Percentiles rank a stretch among this genome's conserved stretches.
Evolutionary conservation across 2,888 invertebrate species (phyloP).

Genomic region (Stictocephala bisonia): DNA sequence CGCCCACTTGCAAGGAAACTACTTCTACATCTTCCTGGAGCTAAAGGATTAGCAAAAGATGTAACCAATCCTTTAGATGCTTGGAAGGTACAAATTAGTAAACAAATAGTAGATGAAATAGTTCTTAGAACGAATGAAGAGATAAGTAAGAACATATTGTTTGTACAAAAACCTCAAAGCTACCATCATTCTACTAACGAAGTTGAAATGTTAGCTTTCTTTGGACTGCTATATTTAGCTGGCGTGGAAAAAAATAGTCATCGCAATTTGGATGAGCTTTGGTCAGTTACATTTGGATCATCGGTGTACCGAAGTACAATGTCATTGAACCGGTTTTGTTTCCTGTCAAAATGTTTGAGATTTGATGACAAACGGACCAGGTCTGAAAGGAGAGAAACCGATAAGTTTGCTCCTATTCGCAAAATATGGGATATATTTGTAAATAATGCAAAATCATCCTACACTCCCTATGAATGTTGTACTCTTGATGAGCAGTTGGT

Average conservation of each 20-base stretch:
- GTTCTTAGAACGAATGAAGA: conserved; percentile 9
- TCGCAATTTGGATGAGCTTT: conserved; percentile 45
- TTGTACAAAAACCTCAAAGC: neutral
- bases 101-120: conserved; percentile 28
- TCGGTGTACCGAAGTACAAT: no score
- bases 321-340: conserved; percentile 46
- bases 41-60: conserved; percentile 15
- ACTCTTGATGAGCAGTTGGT: conserved; percentile 49
- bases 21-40: conserved; percentile 26
- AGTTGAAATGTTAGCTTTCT: conserved; percentile 30
- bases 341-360: conserved; percentile 33
- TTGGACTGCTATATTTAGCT: conserved; percentile 18
- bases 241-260: conserved; percentile 32
- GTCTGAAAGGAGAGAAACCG: conserved; percentile 31
- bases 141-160: neutral
- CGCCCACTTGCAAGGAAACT: conserved; percentile 12
- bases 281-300: conserved; percentile 41
- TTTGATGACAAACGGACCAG: conserved; percentile 48
- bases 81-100: conserved; percentile 24
- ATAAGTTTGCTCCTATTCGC: conserved; percentile 51
- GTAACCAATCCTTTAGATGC: conserved; percentile 19
- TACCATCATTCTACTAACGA: conserved; percentile 9
- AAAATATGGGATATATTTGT: conserved; percentile 51
- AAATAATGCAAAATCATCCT: conserved; percentile 44
- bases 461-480: conserved; percentile 44